These are phyloP conservation scores for Pygocentrus nattereri DNA, from an alignment of 2,797 vertebrate species.

Conservation along the genomic window DNA sequence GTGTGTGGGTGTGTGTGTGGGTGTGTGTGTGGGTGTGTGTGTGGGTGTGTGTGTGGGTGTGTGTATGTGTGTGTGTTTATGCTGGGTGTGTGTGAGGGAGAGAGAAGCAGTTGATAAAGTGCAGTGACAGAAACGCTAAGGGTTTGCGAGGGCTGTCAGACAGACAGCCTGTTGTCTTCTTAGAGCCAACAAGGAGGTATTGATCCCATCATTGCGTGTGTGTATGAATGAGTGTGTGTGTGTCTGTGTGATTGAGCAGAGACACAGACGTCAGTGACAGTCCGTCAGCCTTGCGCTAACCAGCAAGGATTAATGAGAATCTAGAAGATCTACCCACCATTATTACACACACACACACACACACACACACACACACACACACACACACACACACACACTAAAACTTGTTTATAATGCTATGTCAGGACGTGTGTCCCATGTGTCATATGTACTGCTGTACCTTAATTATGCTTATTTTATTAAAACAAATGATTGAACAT, in stretches of 20 bases:
- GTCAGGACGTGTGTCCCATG: neutral
- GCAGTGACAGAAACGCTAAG: constrained; percentile 51
- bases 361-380: constrained; percentile 25
- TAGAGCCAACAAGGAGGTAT: constrained; percentile 58
- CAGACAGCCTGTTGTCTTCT: constrained; percentile 55
- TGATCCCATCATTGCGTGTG: constrained; percentile 58
- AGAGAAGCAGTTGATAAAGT: constrained; percentile 47
- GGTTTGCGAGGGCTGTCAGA: constrained; percentile 57
- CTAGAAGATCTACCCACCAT: constrained; percentile 44
- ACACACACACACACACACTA: constrained; percentile 21
- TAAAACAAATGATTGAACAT: too few relatives aligned
- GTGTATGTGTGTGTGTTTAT: constrained; percentile 12
- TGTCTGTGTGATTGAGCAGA: constrained; percentile 59
- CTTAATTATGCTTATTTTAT: too few relatives aligned
- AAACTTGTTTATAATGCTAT: neutral
- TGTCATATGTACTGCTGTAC: too few relatives aligned
- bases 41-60: neutral
- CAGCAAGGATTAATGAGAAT: constrained; percentile 63
- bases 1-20: neutral
- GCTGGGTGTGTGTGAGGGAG: constrained; percentile 11
- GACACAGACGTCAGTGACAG: constrained; percentile 56
- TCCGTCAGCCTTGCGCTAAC: constrained; percentile 58
- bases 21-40: neutral
- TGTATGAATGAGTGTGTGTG: constrained; percentile 44
- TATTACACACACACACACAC: constrained; percentile 34